Evolutionary conservation across 2,797 vertebrate genomes (phyloP).

Genomic region (Poeciliopsis gracilis): DNA sequence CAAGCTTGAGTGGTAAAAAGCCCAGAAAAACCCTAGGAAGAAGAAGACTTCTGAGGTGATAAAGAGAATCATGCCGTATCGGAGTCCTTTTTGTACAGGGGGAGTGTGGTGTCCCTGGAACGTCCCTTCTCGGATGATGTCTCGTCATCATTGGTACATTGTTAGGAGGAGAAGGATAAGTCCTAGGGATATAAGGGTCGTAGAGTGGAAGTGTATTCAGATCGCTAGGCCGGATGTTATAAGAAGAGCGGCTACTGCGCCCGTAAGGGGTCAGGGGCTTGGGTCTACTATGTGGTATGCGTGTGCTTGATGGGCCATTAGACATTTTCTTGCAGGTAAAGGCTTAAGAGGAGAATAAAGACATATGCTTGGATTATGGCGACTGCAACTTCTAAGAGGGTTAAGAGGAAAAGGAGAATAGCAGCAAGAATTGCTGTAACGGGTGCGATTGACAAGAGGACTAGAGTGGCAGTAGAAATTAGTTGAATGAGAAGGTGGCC

Average conservation of each 20-base stretch:
- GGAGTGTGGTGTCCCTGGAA: constrained; percentile 62
- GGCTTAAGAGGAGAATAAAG: constrained; percentile 33
- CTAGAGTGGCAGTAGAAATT: not conserved
- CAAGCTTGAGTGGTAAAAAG: constrained; percentile 50
- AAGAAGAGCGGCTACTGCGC: constrained; percentile 45
- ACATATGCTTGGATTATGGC: constrained; percentile 63
- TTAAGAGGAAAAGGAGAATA: rapidly evolving
- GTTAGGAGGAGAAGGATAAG: not conserved
- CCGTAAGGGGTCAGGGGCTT: constrained; percentile 50
- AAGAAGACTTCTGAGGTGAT: constrained; percentile 61
- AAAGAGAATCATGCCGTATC: constrained; percentile 52
- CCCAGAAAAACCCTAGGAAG: constrained; percentile 62
- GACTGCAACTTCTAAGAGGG: constrained; percentile 25
- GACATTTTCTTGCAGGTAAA: constrained; percentile 64
- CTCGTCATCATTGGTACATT: constrained; percentile 66
- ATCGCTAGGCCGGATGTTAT: constrained; percentile 52
- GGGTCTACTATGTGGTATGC: constrained; percentile 68
- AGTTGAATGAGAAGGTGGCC: constrained; percentile 37
- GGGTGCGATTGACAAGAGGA: rapidly evolving
- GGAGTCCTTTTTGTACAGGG: constrained; percentile 35
- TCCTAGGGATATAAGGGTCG: not conserved
- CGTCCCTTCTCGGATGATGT: constrained; percentile 55
- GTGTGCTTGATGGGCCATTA: constrained; percentile 72
- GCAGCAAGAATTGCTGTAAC: rapidly evolving
- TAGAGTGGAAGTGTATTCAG: constrained; percentile 55